phyloP scores from a whole-genome alignment of 2,888 invertebrate species.

The Chymomyza fuscimana region DNA sequence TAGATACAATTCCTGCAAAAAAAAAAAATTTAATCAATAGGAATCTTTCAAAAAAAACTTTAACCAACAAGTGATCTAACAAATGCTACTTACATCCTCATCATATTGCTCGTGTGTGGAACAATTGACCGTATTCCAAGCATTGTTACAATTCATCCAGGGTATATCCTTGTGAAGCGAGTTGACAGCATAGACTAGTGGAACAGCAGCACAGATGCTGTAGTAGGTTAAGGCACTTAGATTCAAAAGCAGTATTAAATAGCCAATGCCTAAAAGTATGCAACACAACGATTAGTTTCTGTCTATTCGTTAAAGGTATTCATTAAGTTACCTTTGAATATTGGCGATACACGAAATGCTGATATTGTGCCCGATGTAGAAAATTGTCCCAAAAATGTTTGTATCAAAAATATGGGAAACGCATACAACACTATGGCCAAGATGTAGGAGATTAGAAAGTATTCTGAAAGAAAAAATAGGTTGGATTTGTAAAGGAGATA shows the following conservation, averaged over 20 bases:
- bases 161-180: constrained; percentile 85
- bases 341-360: constrained; percentile 89
- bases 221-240: constrained; percentile 90
- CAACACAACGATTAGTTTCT: not conserved
- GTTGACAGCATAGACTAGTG: constrained; percentile 88
- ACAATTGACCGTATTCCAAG: constrained; percentile 86
- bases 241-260: constrained; percentile 89
- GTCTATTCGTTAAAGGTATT: not conserved
- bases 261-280: constrained; percentile 78
- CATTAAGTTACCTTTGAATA: constrained; percentile 89
- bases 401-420: constrained; percentile 92
- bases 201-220: constrained; percentile 91
- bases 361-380: constrained; percentile 90
- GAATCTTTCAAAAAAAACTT: no score
- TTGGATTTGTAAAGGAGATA: no score
- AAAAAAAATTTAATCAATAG: no score
- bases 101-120: constrained; percentile 70
- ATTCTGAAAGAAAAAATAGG: constrained; percentile 50
- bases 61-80: no score
- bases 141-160: constrained; percentile 88
- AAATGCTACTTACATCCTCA: constrained; percentile 54
- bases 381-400: constrained; percentile 92
- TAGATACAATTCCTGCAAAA: not conserved
- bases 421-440: constrained; percentile 71
- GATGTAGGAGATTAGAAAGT: constrained; percentile 69